phyloP scores from a whole-genome alignment of 2,797 vertebrate species.

The Eidolon dupreanum region DNA sequence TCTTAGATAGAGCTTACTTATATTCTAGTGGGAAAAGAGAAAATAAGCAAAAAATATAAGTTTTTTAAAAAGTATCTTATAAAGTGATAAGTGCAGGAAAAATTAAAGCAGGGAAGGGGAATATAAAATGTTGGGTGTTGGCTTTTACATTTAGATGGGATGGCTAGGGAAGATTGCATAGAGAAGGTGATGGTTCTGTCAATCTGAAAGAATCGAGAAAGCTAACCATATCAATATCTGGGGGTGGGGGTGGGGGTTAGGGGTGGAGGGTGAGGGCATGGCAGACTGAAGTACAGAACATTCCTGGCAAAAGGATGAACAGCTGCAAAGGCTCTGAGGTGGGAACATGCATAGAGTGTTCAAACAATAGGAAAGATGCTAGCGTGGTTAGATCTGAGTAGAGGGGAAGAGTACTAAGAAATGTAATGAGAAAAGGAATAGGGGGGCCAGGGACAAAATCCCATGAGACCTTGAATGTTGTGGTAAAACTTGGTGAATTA shows the following conservation, averaged over 20 bases:
- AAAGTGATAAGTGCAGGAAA: background rate
- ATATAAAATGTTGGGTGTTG: background rate
- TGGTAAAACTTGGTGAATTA: background rate
- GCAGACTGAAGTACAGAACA: background rate
- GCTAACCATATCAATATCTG: background rate
- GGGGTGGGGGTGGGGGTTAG: background rate
- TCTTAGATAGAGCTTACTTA: background rate
- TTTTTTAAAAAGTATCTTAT: background rate
- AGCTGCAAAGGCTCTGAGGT: background rate
- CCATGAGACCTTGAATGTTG: background rate
- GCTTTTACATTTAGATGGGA: background rate
- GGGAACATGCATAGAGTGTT: background rate
- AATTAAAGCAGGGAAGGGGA: background rate
- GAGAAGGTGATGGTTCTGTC: background rate
- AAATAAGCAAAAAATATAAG: background rate
- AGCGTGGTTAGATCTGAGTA: background rate
- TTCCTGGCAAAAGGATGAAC: background rate
- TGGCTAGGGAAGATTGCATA: background rate
- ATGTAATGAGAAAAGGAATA: background rate
- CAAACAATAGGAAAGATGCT: background rate
- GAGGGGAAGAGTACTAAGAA: background rate
- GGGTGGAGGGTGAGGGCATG: no score
- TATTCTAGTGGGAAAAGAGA: background rate
- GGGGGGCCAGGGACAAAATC: background rate
- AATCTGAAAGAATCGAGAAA: background rate